Conservation (phyloP, 2,888 invertebrate species). For the Pyralis farinalis region DNA sequence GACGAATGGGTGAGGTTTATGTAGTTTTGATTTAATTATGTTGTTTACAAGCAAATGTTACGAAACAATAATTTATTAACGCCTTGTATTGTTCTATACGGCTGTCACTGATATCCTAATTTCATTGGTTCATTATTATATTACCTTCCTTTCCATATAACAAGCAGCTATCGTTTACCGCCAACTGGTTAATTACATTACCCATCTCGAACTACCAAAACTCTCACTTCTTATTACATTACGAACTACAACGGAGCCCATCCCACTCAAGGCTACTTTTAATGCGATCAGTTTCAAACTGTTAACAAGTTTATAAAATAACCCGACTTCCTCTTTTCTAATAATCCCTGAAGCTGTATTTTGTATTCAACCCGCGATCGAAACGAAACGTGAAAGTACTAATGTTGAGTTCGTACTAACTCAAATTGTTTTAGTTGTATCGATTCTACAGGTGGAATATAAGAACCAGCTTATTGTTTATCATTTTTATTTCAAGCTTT, state of each 20-base stretch:
- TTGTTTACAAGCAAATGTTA: too few species aligned
- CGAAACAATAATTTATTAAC: too few species aligned
- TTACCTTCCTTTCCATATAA: not conserved
- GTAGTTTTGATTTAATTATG: too few species aligned
- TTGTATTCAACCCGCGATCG: slow-evolving; percentile 6
- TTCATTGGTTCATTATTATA: too few species aligned
- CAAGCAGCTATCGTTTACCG: not conserved
- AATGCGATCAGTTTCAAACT: slow-evolving; percentile 30
- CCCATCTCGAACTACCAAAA: not conserved
- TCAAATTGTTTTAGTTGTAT: not conserved
- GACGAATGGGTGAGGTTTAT: too few species aligned
- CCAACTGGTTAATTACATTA: slow-evolving; percentile 1
- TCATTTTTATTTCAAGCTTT: too few species aligned
- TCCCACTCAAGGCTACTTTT: slow-evolving; percentile 10
- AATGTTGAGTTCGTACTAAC: not conserved
- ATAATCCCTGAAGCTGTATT: slow-evolving; percentile 18
- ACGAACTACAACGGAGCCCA: slow-evolving; percentile 8
- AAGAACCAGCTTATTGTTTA: not conserved
- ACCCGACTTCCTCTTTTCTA: slow-evolving; percentile 31
- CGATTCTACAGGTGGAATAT: not conserved
- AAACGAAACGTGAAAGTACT: not conserved
- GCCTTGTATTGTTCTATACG: too few species aligned
- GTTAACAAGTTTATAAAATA: slow-evolving; percentile 38
- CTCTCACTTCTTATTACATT: slow-evolving; percentile 6
- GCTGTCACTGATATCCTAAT: too few species aligned